A percentile compares a stretch with the other conserved stretches of the same genome.
phyloP scores from a whole-genome alignment of 2,888 invertebrate genomes.

The Brachyopa scutellaris region DNA sequence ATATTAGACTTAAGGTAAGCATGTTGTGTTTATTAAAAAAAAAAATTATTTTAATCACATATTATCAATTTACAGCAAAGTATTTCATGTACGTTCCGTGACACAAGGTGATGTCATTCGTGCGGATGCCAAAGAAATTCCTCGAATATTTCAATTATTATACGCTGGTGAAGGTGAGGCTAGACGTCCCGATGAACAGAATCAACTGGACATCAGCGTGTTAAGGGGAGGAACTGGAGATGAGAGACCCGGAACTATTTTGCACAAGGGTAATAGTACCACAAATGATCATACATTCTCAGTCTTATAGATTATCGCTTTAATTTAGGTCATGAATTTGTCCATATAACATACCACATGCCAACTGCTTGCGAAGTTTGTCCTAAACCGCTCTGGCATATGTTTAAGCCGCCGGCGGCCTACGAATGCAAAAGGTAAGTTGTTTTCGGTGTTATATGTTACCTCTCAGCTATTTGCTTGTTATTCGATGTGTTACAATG shows the following conservation, averaged over 20 bases:
- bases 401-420: conserved; percentile 98
- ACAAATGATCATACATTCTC: too few species aligned
- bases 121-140: conserved; percentile 99
- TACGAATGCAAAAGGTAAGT: conserved; percentile 93
- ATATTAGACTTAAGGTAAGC: conserved; percentile 96
- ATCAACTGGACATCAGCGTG: conserved; percentile 84
- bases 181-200: conserved; percentile 88
- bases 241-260: conserved; percentile 81
- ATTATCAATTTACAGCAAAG: conserved; percentile 87
- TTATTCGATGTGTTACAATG: conserved; percentile 8
- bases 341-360: conserved; percentile 98
- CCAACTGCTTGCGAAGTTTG: conserved; percentile 99
- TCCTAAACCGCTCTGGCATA: conserved; percentile 97
- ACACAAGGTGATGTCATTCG: conserved; percentile 99
- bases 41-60: background rate
- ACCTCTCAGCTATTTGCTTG: background rate
- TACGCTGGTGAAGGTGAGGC: conserved; percentile 99
- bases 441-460: conserved; percentile 1
- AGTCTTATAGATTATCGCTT: background rate
- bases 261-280: conserved; percentile 80
- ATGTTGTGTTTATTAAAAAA: background rate
- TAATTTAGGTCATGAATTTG: conserved; percentile 93
- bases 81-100: conserved; percentile 98
- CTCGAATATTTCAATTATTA: conserved; percentile 97
- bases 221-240: conserved; percentile 82